These are phyloP conservation scores for Ernsta delagoae DNA, from an alignment of 2,888 invertebrate genomes.

Conservation along the genomic window DNA sequence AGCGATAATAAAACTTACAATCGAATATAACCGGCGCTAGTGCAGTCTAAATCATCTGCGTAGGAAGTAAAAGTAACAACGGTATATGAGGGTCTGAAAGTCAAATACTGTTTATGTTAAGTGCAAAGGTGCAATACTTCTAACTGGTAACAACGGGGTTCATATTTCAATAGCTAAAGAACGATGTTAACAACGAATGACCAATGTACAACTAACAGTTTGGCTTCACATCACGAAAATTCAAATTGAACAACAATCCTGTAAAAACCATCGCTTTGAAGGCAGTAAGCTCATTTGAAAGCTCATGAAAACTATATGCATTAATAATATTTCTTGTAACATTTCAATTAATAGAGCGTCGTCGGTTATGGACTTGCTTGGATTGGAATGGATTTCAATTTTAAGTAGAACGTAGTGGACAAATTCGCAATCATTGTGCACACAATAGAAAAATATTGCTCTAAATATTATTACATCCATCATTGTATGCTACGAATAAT, in stretches of 20 bases:
- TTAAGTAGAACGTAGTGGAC: not conserved
- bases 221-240: conserved; percentile 48
- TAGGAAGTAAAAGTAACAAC: conserved; percentile 13
- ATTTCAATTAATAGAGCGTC: not conserved
- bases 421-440: conserved; percentile 19
- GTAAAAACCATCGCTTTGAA: conserved; percentile 9
- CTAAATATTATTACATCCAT: conserved; percentile 7
- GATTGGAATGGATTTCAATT: conserved; percentile 6
- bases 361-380: not conserved
- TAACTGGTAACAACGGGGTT: conserved; percentile 77
- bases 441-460: conserved; percentile 35
- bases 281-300: conserved; percentile 16
- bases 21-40: conserved; percentile 22
- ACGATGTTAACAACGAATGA: conserved; percentile 58
- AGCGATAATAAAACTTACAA: conserved; percentile 1
- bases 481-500: conserved; percentile 25
- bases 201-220: conserved; percentile 63
- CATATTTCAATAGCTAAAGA: conserved; percentile 48
- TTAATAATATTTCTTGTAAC: not conserved
- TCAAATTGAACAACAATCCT: conserved; percentile 31
- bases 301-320: conserved; percentile 5
- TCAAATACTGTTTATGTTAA: conserved; percentile 9
- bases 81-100: conserved; percentile 13
- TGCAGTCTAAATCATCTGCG: conserved; percentile 19
- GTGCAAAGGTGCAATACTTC: conserved; percentile 45